A percentile compares a stretch with the other conserved stretches of the same genome.
phyloP scores from a whole-genome alignment of 2,113 vertebrate genomes.

The Anolis sagrei region DNA sequence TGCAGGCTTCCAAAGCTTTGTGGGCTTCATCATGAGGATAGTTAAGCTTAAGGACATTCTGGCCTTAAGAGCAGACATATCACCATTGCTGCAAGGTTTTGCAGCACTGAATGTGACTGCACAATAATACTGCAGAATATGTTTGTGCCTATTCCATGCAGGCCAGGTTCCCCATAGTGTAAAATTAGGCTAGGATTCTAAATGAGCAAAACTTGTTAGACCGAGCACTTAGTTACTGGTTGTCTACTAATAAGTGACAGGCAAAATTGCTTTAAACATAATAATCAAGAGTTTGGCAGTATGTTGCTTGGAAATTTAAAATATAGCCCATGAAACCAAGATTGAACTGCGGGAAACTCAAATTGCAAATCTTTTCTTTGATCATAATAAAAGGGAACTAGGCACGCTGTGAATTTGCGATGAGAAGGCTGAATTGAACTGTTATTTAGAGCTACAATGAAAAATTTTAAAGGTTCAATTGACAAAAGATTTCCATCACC shows the following conservation, averaged over 20 bases:
- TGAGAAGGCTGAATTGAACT: conserved; percentile 5
- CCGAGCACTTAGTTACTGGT: conserved; percentile 33
- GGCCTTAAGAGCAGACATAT: not conserved
- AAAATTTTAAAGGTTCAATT: conserved; percentile 2
- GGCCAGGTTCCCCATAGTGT: not conserved
- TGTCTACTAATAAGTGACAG: conserved; percentile 17
- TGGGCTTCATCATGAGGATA: not conserved
- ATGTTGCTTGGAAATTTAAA: conserved; percentile 13
- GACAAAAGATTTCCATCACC: conserved; percentile 1
- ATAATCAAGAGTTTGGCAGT: conserved; percentile 10
- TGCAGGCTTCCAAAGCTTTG: no score
- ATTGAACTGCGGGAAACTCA: not conserved
- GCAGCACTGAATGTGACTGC: not conserved
- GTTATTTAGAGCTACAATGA: conserved; percentile 17
- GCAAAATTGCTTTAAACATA: conserved; percentile 28
- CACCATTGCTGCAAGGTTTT: not conserved
- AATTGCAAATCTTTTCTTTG: conserved; percentile 8
- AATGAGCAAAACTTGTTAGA: not conserved
- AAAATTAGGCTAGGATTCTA: not conserved
- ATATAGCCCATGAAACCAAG: not conserved
- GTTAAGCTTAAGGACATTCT: no score
- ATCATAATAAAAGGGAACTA: conserved; percentile 12
- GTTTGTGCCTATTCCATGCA: not conserved
- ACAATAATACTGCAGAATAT: not conserved
- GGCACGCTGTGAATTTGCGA: not conserved